These are phyloP conservation scores for Urophycis tenuis DNA, from an alignment of 2,797 vertebrate genomes.

Conservation along the genomic window DNA sequence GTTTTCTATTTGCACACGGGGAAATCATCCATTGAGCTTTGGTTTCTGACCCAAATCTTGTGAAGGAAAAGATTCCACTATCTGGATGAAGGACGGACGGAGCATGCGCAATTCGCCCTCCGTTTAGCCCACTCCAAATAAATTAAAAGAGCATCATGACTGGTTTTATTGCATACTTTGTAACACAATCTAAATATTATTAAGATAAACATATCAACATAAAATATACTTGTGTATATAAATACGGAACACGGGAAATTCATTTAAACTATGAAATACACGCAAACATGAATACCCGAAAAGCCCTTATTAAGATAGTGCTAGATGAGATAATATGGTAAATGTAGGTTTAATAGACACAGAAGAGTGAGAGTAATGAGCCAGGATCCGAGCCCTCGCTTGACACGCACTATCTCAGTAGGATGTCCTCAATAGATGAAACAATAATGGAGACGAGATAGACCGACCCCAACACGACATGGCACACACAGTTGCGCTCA, in stretches of 20 bases:
- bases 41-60: slow-evolving; percentile 39
- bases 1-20: not conserved
- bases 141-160: not conserved
- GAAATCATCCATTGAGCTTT: slow-evolving; percentile 27
- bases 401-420: not conserved
- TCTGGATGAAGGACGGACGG: slow-evolving; percentile 26
- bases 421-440: not conserved
- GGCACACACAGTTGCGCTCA: slow-evolving; percentile 27
- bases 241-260: not conserved
- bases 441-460: not conserved
- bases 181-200: not conserved
- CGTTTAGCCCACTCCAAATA: not conserved
- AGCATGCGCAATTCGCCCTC: slow-evolving; percentile 58
- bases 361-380: not conserved
- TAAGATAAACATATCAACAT: not conserved
- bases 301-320: not conserved
- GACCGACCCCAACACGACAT: not conserved
- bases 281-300: not conserved
- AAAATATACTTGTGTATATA: not conserved
- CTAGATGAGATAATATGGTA: not conserved
- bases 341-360: not conserved
- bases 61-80: slow-evolving; percentile 51
- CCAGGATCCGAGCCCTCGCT: not conserved
- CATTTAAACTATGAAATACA: not conserved
- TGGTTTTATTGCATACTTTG: not conserved